Percentiles rank a stretch among this genome's conserved stretches.
Conservation (phyloP, 2,797 vertebrate genomes). For the Periparus ater region DNA sequence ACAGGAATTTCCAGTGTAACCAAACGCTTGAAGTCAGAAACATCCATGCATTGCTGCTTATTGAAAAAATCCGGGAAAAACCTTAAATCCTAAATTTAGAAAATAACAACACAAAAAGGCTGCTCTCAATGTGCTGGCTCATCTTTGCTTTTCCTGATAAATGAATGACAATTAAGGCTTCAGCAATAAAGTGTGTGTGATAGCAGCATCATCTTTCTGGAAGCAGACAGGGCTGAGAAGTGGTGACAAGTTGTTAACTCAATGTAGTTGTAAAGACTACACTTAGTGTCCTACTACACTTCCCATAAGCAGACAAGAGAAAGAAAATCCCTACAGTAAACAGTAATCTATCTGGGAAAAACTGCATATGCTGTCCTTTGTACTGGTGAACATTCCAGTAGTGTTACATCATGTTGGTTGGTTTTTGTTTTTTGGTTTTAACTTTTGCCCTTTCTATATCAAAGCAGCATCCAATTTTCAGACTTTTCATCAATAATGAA, state of each 20-base stretch:
- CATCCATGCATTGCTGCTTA: rapidly evolving
- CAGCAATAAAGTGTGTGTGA: neutral
- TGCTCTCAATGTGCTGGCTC: neutral
- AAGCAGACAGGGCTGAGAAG: neutral
- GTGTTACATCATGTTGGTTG: neutral
- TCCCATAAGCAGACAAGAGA: neutral
- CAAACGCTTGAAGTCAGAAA: neutral
- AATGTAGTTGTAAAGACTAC: neutral
- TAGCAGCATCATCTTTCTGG: neutral
- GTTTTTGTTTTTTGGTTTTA: too few species aligned
- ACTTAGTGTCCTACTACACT: neutral
- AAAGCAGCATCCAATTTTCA: neutral
- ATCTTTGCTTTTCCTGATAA: neutral
- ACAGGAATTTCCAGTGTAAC: neutral
- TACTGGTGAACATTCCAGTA: neutral
- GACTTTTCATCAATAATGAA: neutral
- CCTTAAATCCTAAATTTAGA: neutral
- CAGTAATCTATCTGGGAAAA: neutral
- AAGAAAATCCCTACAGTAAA: neutral
- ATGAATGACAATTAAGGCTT: neutral
- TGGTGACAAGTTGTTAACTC: neutral
- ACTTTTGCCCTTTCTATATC: neutral
- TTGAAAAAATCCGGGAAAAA: neutral
- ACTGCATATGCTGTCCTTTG: neutral
- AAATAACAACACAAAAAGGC: neutral